These are phyloP conservation scores for Erpornis zantholeuca DNA, from an alignment of 2,113 vertebrate genomes.

Conservation along the genomic window DNA sequence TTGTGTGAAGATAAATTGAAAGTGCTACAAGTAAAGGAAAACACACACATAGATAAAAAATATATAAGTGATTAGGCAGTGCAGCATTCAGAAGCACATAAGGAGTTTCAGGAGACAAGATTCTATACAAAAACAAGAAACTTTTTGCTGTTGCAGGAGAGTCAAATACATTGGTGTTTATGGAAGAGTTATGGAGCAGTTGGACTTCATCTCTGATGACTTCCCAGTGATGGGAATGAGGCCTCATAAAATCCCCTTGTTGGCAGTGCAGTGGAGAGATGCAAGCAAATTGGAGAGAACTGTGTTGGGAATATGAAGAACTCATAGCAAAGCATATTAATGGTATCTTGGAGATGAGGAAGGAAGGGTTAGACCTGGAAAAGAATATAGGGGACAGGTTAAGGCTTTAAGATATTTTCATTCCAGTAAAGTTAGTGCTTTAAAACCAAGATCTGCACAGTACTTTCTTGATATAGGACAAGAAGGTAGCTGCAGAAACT, in stretches of 20 bases:
- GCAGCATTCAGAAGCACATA: neutral
- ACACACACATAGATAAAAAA: neutral
- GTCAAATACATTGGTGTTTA: neutral
- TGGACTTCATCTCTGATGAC: neutral
- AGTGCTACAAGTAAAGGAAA: neutral
- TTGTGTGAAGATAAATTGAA: neutral
- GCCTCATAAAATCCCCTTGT: neutral
- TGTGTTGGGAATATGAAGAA: neutral
- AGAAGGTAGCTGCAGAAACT: neutral
- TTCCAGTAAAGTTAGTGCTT: neutral
- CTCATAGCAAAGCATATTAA: neutral
- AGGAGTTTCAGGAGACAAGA: neutral
- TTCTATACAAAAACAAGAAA: neutral
- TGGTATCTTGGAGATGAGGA: neutral
- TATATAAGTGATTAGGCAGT: rapidly evolving
- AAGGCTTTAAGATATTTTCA: neutral
- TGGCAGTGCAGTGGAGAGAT: neutral
- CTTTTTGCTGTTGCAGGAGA: neutral
- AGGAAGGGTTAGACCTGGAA: neutral
- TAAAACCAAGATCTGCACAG: neutral
- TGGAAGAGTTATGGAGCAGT: rapidly evolving
- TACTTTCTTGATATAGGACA: neutral
- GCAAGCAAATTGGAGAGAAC: neutral
- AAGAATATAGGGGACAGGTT: neutral
- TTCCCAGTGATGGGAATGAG: neutral